Evolutionary conservation across 2,888 invertebrate genomes (phyloP).

Genomic region (Eupithecia vulgata): DNA sequence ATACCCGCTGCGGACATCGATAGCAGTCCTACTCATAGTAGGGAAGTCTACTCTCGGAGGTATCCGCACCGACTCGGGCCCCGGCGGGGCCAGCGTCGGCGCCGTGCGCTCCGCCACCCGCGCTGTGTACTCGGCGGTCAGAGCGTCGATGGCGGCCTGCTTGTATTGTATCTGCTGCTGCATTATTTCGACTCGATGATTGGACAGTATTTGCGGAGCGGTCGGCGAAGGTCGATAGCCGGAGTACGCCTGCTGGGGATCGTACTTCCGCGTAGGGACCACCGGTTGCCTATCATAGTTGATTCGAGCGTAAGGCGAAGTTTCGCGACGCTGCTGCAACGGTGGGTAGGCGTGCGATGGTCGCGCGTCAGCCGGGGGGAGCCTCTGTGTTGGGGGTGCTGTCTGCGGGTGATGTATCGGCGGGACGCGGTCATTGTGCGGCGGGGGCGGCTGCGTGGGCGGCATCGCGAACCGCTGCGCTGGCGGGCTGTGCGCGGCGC

Average conservation of each 20-base stretch:
- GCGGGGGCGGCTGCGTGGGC: conserved; percentile 67
- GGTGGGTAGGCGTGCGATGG: conserved; percentile 64
- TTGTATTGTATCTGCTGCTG: conserved; percentile 67
- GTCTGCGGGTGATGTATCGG: conserved; percentile 77
- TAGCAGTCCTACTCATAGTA: conserved; percentile 56
- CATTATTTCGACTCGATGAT: conserved; percentile 69
- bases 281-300: conserved; percentile 69
- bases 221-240: conserved; percentile 70
- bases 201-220: conserved; percentile 63
- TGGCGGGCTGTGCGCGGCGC: conserved; percentile 66
- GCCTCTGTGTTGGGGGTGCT: conserved; percentile 61
- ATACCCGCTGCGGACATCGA: conserved; percentile 65
- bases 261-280: conserved; percentile 72
- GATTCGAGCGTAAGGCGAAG: conserved; percentile 65
- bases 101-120: conserved; percentile 68
- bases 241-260: conserved; percentile 76
- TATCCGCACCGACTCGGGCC: conserved; percentile 63
- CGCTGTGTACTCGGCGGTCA: conserved; percentile 64
- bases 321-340: conserved; percentile 67
- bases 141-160: conserved; percentile 62
- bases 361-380: conserved; percentile 60
- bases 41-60: conserved; percentile 66
- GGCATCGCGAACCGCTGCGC: conserved; percentile 68
- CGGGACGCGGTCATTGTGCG: conserved; percentile 77
- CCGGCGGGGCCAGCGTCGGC: conserved; percentile 61